Conservation (phyloP, 1,140 invertebrate genomes). For the Cotesia typhae region DNA sequence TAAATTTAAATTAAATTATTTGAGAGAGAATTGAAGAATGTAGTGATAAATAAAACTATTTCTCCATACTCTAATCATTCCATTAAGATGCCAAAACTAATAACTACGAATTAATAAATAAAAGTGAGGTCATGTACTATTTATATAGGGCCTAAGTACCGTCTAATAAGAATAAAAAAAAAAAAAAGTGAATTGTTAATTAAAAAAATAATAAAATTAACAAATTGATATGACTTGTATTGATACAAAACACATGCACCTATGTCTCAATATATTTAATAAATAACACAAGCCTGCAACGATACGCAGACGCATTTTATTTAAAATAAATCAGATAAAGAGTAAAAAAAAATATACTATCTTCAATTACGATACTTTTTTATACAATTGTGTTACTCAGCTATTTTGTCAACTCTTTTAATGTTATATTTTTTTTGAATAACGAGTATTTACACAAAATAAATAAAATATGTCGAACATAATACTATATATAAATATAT, state of each 20-base stretch:
- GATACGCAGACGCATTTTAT: not conserved
- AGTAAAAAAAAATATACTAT: too few relatives aligned
- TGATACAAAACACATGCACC: conserved; percentile 24
- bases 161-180: conserved; percentile 36
- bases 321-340: too few relatives aligned
- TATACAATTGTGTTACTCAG: too few relatives aligned
- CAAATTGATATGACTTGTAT: not conserved
- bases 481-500: not conserved
- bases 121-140: conserved; percentile 42
- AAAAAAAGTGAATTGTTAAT: conserved; percentile 26
- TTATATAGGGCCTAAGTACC: conserved; percentile 51
- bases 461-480: too few relatives aligned
- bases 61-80: conserved; percentile 2
- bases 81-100: conserved; percentile 33
- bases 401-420: too few relatives aligned
- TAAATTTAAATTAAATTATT: not conserved
- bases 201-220: conserved; percentile 21
- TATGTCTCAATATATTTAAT: conserved; percentile 38
- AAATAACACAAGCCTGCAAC: not conserved
- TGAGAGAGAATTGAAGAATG: conserved; percentile 12
- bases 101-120: conserved; percentile 25
- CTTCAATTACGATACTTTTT: too few relatives aligned
- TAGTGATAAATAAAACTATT: not conserved
- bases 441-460: too few relatives aligned
- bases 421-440: too few relatives aligned